Evolutionary conservation across 2,113 vertebrate genomes (phyloP).

Genomic region (Trematocara unimaculatum): DNA sequence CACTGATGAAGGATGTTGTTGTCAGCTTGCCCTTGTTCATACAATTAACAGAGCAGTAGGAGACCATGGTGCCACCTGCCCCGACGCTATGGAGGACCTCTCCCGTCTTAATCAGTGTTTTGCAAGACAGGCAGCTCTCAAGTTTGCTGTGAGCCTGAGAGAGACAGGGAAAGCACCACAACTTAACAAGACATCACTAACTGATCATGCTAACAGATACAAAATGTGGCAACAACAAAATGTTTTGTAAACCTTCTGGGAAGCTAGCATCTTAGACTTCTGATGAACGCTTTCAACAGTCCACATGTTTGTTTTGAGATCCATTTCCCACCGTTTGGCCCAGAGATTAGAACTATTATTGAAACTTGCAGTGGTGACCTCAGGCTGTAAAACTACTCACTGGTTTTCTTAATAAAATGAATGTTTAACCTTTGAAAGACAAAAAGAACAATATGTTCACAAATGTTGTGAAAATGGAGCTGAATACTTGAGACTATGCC

Average conservation of each 20-base stretch:
- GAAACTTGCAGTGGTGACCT: neutral
- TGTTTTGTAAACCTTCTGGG: neutral
- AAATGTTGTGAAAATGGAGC: neutral
- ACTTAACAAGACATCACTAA: neutral
- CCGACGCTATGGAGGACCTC: slow-evolving; percentile 92
- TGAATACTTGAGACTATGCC: neutral
- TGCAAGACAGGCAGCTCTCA: slow-evolving; percentile 88
- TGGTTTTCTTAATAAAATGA: neutral
- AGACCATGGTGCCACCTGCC: slow-evolving; percentile 84
- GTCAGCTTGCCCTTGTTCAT: slow-evolving; percentile 90
- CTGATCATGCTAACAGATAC: neutral
- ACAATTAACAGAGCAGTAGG: slow-evolving; percentile 91
- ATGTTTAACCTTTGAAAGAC: neutral
- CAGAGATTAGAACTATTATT: neutral
- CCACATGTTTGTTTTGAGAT: neutral
- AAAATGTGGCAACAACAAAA: neutral
- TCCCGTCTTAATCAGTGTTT: slow-evolving; percentile 88
- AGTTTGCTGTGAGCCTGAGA: slow-evolving; percentile 88
- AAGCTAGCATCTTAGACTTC: neutral
- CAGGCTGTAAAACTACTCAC: neutral
- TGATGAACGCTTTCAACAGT: neutral
- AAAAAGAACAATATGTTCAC: neutral
- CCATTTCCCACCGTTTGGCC: neutral
- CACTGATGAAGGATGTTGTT: slow-evolving; percentile 58
- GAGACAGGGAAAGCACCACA: neutral